Evolutionary conservation across 2,888 invertebrate genomes (phyloP).

Genomic region (Calliopum simillimum): DNA sequence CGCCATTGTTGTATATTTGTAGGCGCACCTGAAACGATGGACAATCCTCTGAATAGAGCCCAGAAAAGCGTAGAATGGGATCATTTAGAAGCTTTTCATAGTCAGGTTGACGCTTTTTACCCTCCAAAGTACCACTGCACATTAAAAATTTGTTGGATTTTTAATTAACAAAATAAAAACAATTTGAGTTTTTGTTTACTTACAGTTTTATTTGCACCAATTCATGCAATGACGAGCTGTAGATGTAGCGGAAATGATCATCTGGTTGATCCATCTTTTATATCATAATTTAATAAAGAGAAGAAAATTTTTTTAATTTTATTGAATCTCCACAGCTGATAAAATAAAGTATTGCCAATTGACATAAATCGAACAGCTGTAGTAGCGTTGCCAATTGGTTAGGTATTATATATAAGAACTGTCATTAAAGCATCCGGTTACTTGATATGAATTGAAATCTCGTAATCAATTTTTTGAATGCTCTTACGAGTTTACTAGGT

Average conservation of each 20-base stretch:
- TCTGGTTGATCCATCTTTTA: conserved; percentile 69
- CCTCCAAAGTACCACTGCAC: conserved; percentile 90
- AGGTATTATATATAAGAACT: no score
- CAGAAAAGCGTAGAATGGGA: conserved; percentile 91
- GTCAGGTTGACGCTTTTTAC: conserved; percentile 85
- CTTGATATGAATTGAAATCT: no score
- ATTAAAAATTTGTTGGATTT: neutral
- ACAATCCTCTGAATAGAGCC: conserved; percentile 84
- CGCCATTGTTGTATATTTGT: conserved; percentile 85
- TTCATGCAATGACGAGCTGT: conserved; percentile 90
- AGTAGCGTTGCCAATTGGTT: no score
- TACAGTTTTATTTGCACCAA: conserved; percentile 94
- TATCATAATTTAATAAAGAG: neutral
- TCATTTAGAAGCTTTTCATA: conserved; percentile 89
- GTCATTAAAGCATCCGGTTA: no score
- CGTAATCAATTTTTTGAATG: no score
- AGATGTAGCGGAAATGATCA: conserved; percentile 87
- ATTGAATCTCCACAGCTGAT: neutral
- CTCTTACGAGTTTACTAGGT: no score
- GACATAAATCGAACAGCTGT: no score
- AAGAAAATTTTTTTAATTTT: neutral
- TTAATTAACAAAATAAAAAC: neutral
- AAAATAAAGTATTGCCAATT: neutral
- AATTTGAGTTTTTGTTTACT: conserved; percentile 62
- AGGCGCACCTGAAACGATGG: conserved; percentile 91